These are phyloP conservation scores for Hypomecis punctinalis DNA, from an alignment of 2,888 invertebrate genomes.

Conservation along the genomic window DNA sequence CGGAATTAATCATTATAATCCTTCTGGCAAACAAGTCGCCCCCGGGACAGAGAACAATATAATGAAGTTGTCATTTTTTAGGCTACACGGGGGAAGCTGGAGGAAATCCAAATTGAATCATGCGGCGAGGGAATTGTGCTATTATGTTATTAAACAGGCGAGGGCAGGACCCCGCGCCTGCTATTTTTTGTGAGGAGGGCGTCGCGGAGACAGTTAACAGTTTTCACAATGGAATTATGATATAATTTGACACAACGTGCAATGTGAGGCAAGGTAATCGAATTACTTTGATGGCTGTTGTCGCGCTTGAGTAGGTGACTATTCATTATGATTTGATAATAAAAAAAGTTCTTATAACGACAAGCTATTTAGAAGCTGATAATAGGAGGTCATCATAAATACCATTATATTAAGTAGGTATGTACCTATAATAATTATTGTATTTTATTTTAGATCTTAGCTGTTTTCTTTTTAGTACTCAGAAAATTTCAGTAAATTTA, in stretches of 20 bases:
- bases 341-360: background rate
- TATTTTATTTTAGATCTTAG: too few relatives aligned
- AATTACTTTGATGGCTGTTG: slow-evolving; percentile 38
- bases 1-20: slow-evolving; percentile 85
- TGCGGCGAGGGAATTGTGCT: slow-evolving; percentile 88
- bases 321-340: slow-evolving; percentile 11
- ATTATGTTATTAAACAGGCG: slow-evolving; percentile 88
- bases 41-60: slow-evolving; percentile 80
- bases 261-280: slow-evolving; percentile 49
- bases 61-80: slow-evolving; percentile 86
- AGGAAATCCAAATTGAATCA: slow-evolving; percentile 89
- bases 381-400: too few relatives aligned
- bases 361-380: background rate
- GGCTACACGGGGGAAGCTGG: slow-evolving; percentile 81
- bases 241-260: slow-evolving; percentile 81
- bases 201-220: slow-evolving; percentile 83
- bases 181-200: slow-evolving; percentile 79
- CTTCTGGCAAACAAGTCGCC: slow-evolving; percentile 83
- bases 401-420: too few relatives aligned
- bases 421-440: too few relatives aligned
- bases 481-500: too few relatives aligned
- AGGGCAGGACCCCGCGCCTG: slow-evolving; percentile 84
- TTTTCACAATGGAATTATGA: slow-evolving; percentile 85
- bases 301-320: slow-evolving; percentile 8
- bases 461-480: too few relatives aligned